Evolutionary conservation across 2,797 vertebrate genomes (phyloP).

Genomic region (Enteromius anoplus): DNA sequence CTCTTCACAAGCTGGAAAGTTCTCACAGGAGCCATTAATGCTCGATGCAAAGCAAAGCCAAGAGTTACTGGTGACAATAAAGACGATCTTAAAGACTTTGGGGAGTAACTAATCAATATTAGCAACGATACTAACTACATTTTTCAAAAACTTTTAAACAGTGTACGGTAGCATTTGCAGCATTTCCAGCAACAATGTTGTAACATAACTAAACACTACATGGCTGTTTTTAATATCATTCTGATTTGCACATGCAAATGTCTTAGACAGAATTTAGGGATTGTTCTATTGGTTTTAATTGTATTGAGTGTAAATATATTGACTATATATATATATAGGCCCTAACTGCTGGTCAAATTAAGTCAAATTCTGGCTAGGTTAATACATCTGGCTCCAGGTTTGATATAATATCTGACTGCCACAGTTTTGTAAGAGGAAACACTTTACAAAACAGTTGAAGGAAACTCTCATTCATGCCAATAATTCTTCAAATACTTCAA

Average conservation of each 20-base stretch:
- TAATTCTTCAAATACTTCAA: slow-evolving; percentile 7
- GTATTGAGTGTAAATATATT: too few relatives aligned
- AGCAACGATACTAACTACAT: neutral
- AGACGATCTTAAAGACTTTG: neutral
- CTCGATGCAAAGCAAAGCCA: neutral
- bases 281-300: too few relatives aligned
- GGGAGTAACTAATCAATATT: neutral
- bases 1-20: slow-evolving; percentile 41
- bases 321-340: too few relatives aligned
- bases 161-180: neutral
- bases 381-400: neutral
- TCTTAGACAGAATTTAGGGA: too few relatives aligned
- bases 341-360: neutral
- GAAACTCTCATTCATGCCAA: slow-evolving; percentile 4
- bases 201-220: neutral
- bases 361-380: neutral
- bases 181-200: neutral
- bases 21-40: slow-evolving; percentile 22
- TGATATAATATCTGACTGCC: neutral
- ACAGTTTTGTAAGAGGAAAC: neutral
- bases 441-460: neutral
- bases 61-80: slow-evolving; percentile 11
- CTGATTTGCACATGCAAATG: neutral
- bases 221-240: neutral
- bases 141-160: neutral